Evolutionary conservation across 2,113 vertebrate species (phyloP).

Genomic region (Muntiacus reevesi): DNA sequence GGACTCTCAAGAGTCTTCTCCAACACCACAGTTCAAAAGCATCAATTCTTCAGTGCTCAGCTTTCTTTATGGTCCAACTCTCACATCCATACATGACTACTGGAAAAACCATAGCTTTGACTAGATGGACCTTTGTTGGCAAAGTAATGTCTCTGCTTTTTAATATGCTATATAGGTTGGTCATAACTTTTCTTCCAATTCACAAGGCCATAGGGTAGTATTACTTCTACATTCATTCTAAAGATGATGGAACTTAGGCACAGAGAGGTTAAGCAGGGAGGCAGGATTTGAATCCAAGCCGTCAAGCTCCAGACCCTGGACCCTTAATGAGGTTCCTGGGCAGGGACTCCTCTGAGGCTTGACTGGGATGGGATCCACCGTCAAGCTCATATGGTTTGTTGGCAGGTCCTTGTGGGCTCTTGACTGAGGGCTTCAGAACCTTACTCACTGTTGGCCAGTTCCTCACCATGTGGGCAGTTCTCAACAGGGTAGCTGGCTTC

Average conservation of each 20-base stretch:
- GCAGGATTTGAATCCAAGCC: not conserved
- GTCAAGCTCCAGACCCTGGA: not conserved
- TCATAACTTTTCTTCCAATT: too few relatives aligned
- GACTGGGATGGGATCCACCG: not conserved
- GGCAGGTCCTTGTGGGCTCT: not conserved
- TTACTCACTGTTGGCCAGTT: not conserved
- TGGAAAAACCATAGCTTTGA: too few relatives aligned
- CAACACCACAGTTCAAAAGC: too few relatives aligned
- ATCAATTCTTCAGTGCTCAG: too few relatives aligned
- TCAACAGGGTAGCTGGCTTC: not conserved
- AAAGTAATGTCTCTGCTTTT: too few relatives aligned
- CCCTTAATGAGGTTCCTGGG: not conserved
- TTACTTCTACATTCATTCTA: not conserved
- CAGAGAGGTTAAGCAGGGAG: not conserved
- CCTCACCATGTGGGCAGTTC: not conserved
- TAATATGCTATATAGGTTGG: too few relatives aligned
- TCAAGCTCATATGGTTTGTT: not conserved
- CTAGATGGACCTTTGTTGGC: too few relatives aligned
- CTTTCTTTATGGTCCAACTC: too few relatives aligned
- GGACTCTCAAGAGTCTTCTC: too few relatives aligned
- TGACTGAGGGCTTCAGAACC: not conserved
- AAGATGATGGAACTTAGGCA: not conserved
- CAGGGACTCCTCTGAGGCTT: not conserved
- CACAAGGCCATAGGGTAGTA: too few relatives aligned
- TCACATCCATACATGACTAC: too few relatives aligned